phyloP scores from a whole-genome alignment of 1,140 invertebrate species.

The Onthophagus taurus region DNA sequence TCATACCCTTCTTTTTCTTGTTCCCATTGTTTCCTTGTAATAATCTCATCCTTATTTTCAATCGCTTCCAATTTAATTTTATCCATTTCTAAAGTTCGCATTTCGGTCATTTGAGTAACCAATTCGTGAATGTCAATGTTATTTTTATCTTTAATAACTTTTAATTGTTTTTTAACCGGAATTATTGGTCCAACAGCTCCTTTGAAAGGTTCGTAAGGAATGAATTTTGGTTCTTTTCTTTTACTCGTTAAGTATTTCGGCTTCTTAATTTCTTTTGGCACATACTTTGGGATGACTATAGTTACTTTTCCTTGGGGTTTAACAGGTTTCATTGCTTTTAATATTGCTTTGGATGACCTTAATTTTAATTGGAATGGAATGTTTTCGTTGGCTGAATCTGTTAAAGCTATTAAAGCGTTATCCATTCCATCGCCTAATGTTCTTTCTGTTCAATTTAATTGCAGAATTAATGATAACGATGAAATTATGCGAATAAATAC shows the following conservation, averaged over 20 bases:
- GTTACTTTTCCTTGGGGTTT: conserved; percentile 26
- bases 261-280: conserved; percentile 26
- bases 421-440: conserved; percentile 36
- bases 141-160: conserved; percentile 41
- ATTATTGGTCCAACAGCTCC: conserved; percentile 72
- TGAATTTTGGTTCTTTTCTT: conserved; percentile 70
- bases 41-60: conserved; percentile 24
- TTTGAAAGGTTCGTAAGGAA: conserved; percentile 83
- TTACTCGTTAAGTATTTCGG: conserved; percentile 36
- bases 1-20: conserved; percentile 36
- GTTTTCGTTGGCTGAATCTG: conserved; percentile 14
- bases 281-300: conserved; percentile 31
- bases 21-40: conserved; percentile 29
- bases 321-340: conserved; percentile 29
- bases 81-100: conserved; percentile 46
- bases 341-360: conserved; percentile 17
- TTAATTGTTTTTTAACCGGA: conserved; percentile 37
- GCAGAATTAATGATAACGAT: conserved; percentile 7
- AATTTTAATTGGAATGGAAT: conserved; percentile 14
- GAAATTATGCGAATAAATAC: too few species aligned
- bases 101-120: conserved; percentile 54
- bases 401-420: conserved; percentile 19
- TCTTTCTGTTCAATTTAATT: conserved; percentile 8
- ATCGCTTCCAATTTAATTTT: conserved; percentile 27
- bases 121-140: conserved; percentile 61